Evolutionary conservation across 1,140 invertebrate genomes (phyloP), one percentile per base, ranked within the genome.

Genomic region (Drosophila saltans): DNA sequence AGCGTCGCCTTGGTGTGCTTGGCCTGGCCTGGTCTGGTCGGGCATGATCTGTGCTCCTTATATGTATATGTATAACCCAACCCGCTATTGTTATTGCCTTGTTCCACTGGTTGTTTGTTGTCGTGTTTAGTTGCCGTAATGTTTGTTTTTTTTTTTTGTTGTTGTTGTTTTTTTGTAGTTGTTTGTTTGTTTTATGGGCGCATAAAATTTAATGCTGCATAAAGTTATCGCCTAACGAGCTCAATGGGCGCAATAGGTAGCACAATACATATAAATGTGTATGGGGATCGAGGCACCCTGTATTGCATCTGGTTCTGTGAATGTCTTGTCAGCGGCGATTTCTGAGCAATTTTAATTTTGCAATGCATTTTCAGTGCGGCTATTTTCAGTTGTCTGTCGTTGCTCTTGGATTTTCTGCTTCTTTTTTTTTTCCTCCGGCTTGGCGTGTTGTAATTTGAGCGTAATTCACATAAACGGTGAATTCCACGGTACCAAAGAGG

Each of bases 121-220:
- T 89, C 81, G 81, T 89, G 85, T 76, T 90, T 69, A 66, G 70
- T 72, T 73, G 85, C 81, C 84, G 74, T 88, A 84, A 88, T 88
- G 69, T 78, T 69, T 66, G 61, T 52, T 70, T 68, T 66, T 40
- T 66, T 78, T 36, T 68, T 64, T 45, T 66, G 78, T 69, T 66
- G 61, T 69, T 66, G 61, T 52, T 70, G 41, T 68, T 66, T 40
- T 40, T 78, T 36, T 68, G 64, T 45, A 16, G 56, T 43, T 79
- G 85, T 89, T 89, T 89, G 84, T 89, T 89, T 89, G 81, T 90
- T 89, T 89, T 89, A 89, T 89, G 78, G 64, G 59, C 86, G 75
- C 84, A 90, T 89, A 85, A 89, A 89, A 90, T 85, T 89, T 89
- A 90, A 89, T 89, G 84, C 84, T 78, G 84, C 84, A 88, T 88